A percentile compares a stretch with the other conserved stretches of the same genome.
Evolutionary conservation across 2,888 invertebrate genomes (phyloP).

Genomic region (Ferrisia virgata): DNA sequence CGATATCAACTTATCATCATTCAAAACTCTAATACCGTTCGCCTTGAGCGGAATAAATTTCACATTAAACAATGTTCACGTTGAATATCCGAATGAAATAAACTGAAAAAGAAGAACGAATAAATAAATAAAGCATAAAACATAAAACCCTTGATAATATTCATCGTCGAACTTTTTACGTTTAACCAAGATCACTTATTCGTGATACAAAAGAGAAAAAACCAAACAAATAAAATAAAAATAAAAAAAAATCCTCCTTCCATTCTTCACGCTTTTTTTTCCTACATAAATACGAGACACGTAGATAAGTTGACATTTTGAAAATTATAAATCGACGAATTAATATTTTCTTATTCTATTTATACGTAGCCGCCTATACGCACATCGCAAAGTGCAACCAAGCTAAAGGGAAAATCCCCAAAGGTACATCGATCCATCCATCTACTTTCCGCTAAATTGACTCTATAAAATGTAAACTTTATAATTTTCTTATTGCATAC

Average conservation of each 20-base stretch:
- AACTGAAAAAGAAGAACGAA: background rate
- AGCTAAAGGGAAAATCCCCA: background rate
- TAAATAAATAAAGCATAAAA: too few relatives aligned
- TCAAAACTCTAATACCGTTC: slow-evolving; percentile 27
- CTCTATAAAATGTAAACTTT: background rate
- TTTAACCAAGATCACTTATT: too few relatives aligned
- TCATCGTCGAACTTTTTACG: background rate
- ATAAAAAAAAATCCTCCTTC: background rate
- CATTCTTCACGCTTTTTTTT: too few relatives aligned
- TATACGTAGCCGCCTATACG: too few relatives aligned
- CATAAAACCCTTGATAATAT: background rate
- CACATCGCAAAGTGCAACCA: background rate
- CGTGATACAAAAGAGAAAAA: too few relatives aligned
- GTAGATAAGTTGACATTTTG: background rate
- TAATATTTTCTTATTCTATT: background rate
- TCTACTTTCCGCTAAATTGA: background rate
- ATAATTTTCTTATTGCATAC: background rate
- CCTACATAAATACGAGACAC: too few relatives aligned
- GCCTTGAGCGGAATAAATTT: slow-evolving; percentile 15
- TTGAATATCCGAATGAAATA: background rate
- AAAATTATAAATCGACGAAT: background rate
- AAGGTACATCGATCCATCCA: background rate
- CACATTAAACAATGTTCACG: slow-evolving; percentile 24
- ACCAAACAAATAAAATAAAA: background rate
- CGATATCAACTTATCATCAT: slow-evolving; percentile 30